Percentiles rank a stretch among this genome's conserved stretches.
Evolutionary conservation across 2,797 vertebrate species (phyloP).

Genomic region (Microctenopoma stevenorrisi): DNA sequence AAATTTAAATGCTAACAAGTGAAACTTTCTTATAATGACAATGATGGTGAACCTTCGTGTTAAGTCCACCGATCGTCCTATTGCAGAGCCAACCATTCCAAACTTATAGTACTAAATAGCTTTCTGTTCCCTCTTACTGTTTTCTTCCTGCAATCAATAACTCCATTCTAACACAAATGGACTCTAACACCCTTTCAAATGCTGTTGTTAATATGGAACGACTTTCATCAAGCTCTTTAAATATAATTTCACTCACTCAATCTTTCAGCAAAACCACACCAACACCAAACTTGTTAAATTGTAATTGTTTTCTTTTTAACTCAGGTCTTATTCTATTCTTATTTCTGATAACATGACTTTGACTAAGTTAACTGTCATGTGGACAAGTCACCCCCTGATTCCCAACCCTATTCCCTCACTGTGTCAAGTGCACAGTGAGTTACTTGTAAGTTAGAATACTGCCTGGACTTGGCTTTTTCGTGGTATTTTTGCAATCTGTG

Average conservation of each 20-base stretch:
- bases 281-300: background rate
- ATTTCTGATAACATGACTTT: background rate
- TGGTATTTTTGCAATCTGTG: background rate
- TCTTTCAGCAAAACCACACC: slow-evolving; percentile 1
- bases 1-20: slow-evolving; percentile 5
- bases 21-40: background rate
- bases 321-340: slow-evolving; percentile 9
- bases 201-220: slow-evolving; percentile 19
- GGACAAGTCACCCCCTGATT: background rate
- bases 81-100: background rate
- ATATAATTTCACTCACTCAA: background rate
- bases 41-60: background rate
- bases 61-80: background rate
- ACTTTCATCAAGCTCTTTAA: slow-evolving; percentile 3
- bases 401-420: background rate
- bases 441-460: background rate
- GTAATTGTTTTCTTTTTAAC: background rate
- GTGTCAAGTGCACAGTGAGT: background rate
- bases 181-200: slow-evolving; percentile 20
- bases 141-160: slow-evolving; percentile 3
- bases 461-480: background rate
- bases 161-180: slow-evolving; percentile 3
- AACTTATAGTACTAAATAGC: background rate
- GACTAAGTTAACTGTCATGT: background rate
- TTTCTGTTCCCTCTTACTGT: background rate